These are phyloP conservation scores for Trissoscelio sp. DNA, from an alignment of 2,888 invertebrate species.

Conservation along the genomic window DNA sequence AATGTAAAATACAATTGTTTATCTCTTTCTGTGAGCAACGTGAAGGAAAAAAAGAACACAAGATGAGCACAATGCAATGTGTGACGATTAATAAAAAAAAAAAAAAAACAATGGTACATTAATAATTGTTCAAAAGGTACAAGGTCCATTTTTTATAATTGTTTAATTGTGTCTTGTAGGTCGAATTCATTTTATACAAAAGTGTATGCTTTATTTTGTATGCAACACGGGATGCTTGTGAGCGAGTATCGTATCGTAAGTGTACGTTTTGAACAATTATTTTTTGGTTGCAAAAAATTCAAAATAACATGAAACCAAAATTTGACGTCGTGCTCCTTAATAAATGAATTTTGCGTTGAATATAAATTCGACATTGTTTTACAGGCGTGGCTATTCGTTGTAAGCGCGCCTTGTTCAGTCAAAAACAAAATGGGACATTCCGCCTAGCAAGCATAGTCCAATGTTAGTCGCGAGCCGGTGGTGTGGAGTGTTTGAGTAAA, in stretches of 20 bases:
- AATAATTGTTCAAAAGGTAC: constrained; percentile 29
- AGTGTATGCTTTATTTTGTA: constrained; percentile 13
- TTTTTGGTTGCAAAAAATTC: constrained; percentile 8
- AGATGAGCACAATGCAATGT: constrained; percentile 27
- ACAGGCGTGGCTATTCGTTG: constrained; percentile 1
- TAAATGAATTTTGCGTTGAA: constrained; percentile 44
- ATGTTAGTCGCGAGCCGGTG: constrained; percentile 72
- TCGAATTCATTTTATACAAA: constrained; percentile 20
- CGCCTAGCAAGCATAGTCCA: constrained; percentile 73
- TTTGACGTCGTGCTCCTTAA: constrained; percentile 38
- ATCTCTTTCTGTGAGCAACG: constrained; percentile 63
- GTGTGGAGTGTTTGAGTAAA: constrained; percentile 68
- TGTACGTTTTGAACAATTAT: constrained; percentile 38
- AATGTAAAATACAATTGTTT: constrained; percentile 37
- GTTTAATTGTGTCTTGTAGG: constrained; percentile 19
- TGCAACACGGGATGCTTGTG: constrained; percentile 18
- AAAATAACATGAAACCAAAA: too few species aligned
- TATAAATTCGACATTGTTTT: constrained; percentile 44
- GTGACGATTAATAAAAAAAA: constrained; percentile 2
- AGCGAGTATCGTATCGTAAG: constrained; percentile 5
- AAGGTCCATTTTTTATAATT: constrained; percentile 14
- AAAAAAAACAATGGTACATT: constrained; percentile 3
- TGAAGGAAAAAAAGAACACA: constrained; percentile 31
- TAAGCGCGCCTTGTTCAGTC: constrained; percentile 20
- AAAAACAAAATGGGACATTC: constrained; percentile 56